Conservation (phyloP, 2,113 vertebrate species). For the Isurus oxyrinchus region DNA sequence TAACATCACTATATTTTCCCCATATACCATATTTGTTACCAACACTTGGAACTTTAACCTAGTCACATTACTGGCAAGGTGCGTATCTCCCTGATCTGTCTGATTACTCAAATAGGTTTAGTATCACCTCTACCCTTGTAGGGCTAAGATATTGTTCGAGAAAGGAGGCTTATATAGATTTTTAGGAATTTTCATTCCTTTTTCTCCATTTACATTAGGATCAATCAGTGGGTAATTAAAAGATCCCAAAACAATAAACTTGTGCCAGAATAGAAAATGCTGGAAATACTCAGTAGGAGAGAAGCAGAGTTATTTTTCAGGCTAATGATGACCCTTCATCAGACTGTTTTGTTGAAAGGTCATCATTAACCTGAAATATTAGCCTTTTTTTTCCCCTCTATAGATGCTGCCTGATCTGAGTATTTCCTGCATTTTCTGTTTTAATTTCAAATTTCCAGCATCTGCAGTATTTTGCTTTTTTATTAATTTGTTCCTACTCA, state of each 20-base stretch:
- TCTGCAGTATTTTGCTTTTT: background rate
- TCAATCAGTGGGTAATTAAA: too few species aligned
- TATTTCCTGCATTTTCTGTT: background rate
- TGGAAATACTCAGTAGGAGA: too few species aligned
- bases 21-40: background rate
- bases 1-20: background rate
- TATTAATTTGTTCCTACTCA: background rate
- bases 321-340: background rate
- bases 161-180: too few species aligned
- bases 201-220: too few species aligned
- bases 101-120: background rate
- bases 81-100: background rate
- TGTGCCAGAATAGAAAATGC: too few species aligned
- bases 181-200: too few species aligned
- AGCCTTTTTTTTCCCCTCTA: background rate
- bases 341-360: background rate
- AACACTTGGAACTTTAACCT: background rate
- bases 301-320: too few species aligned
- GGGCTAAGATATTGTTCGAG: background rate
- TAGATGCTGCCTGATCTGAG: background rate
- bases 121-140: background rate
- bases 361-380: background rate
- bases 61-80: background rate
- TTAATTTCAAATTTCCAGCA: background rate
- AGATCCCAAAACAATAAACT: too few species aligned